Evolutionary conservation across 1,140 invertebrate species (phyloP).

Genomic region (Elysia chlorotica): DNA sequence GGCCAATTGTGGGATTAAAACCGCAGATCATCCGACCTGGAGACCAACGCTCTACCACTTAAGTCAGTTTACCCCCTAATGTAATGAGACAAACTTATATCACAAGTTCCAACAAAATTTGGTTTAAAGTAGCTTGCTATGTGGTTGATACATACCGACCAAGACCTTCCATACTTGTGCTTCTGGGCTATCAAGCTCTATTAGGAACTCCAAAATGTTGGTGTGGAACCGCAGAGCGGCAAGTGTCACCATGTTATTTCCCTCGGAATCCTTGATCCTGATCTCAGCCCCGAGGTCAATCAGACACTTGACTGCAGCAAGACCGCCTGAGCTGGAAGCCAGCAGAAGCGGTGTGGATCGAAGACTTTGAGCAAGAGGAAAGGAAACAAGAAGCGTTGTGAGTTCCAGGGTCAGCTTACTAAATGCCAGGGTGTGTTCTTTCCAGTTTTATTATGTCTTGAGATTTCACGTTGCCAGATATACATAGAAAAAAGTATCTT

Average conservation of each 20-base stretch:
- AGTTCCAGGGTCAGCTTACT: no score
- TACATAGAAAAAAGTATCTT: no score
- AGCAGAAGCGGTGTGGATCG: conserved; percentile 58
- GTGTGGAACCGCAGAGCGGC: conserved; percentile 58
- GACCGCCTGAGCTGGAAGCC: conserved; percentile 57
- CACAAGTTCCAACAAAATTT: background rate
- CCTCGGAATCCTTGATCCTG: conserved; percentile 37
- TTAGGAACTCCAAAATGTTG: conserved; percentile 60
- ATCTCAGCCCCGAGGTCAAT: conserved; percentile 53
- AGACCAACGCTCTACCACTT: no score
- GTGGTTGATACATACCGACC: conserved; percentile 48
- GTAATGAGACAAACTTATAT: no score
- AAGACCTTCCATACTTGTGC: conserved; percentile 59
- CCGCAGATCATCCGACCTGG: no score
- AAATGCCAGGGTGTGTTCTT: no score
- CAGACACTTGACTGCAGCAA: conserved; percentile 54
- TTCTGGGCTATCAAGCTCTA: conserved; percentile 49
- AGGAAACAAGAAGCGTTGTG: no score
- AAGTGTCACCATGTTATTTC: conserved; percentile 57
- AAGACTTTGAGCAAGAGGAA: conserved; percentile 32
- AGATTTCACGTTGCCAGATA: no score
- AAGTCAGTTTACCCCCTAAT: no score
- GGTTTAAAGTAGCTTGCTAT: background rate
- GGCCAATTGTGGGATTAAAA: no score
- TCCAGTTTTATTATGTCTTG: no score